A percentile compares a stretch with the other conserved stretches of the same genome.
Evolutionary conservation across 64 coral and sea anemone genomes (phyloP).

Genomic region (Pachyseris speciosa): DNA sequence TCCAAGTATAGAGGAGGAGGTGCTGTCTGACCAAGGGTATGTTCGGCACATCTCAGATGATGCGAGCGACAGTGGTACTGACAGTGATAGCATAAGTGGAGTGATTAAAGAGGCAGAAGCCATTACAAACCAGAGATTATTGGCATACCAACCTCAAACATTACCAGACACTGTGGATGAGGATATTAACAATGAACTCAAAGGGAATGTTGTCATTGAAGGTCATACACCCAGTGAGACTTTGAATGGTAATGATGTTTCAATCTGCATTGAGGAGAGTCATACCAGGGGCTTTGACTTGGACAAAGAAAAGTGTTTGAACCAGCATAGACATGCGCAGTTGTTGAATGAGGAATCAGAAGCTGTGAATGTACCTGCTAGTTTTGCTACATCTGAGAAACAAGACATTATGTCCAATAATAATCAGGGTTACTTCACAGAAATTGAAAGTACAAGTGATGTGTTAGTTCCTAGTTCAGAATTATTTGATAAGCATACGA

Average conservation of each 20-base stretch:
- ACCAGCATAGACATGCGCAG: background rate
- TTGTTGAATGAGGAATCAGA: background rate
- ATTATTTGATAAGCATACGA: too few relatives aligned
- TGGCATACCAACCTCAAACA: background rate
- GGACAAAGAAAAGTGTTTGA: background rate
- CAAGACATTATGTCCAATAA: background rate
- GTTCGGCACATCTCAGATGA: background rate
- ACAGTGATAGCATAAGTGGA: conserved; percentile 69
- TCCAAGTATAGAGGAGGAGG: conserved; percentile 31
- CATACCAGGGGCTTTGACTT: background rate
- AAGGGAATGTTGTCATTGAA: background rate
- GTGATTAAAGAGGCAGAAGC: conserved; percentile 84
- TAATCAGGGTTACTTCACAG: background rate
- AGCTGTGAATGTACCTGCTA: background rate
- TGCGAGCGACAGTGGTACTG: conserved; percentile 22
- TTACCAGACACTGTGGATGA: background rate
- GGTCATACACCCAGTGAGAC: background rate
- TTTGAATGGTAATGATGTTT: background rate
- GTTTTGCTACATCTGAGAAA: background rate
- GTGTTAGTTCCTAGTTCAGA: background rate
- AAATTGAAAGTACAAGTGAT: background rate
- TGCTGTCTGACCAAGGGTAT: conserved; percentile 7
- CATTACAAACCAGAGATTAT: conserved; percentile 34
- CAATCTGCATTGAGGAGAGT: background rate
- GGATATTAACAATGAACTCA: background rate